A percentile compares a stretch with the other conserved stretches of the same genome.
phyloP scores from a whole-genome alignment of 2,888 invertebrate species.

The Drosophila stalkeri region DNA sequence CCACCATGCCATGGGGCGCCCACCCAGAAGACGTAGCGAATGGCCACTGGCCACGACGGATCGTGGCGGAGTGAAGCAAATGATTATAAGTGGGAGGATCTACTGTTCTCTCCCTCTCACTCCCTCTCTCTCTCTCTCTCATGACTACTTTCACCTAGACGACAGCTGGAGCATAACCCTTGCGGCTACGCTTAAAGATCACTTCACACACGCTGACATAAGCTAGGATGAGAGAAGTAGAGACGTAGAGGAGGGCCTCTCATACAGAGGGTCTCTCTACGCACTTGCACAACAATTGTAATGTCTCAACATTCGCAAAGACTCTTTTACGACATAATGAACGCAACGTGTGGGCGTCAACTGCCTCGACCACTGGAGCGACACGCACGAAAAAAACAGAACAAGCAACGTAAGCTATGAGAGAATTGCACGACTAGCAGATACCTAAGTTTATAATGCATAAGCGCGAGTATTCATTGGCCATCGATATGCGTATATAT shows the following conservation, averaged over 20 bases:
- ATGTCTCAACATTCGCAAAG: constrained; percentile 64
- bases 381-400: constrained; percentile 17
- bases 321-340: constrained; percentile 66
- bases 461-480: too few relatives aligned
- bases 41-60: constrained; percentile 46
- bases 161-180: constrained; percentile 59
- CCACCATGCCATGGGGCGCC: constrained; percentile 52
- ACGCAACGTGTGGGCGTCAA: constrained; percentile 77
- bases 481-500: not conserved
- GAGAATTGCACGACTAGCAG: not conserved
- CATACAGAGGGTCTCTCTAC: constrained; percentile 8
- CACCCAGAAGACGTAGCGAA: constrained; percentile 65
- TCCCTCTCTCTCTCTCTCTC: not conserved
- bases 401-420: not conserved
- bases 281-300: constrained; percentile 73
- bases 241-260: not conserved
- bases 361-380: constrained; percentile 70
- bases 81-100: constrained; percentile 5
- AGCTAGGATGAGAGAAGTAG: constrained; percentile 1
- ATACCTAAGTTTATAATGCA: not conserved
- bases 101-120: not conserved
- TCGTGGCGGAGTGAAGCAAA: constrained; percentile 6
- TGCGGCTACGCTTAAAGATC: constrained; percentile 58
- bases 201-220: constrained; percentile 61
- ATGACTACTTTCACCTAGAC: constrained; percentile 68